Percentiles rank a stretch among this genome's conserved stretches.
phyloP scores from a whole-genome alignment of 1,140 invertebrate species.

The Cyphomyrmex costatus region DNA sequence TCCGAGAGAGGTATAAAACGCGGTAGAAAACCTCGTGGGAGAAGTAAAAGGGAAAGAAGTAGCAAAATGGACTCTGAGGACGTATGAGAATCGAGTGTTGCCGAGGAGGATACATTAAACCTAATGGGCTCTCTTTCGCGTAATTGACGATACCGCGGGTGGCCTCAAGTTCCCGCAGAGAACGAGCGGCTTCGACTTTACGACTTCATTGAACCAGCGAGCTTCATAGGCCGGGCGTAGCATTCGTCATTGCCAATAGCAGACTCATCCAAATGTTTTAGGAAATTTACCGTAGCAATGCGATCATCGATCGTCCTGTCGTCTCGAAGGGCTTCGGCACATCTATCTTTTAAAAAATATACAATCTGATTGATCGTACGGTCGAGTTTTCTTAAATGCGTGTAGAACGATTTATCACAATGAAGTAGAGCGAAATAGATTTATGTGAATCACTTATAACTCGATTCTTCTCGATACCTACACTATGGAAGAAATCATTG shows the following conservation, averaged over 20 bases:
- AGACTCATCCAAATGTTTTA: slow-evolving; percentile 51
- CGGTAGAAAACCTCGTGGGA: not conserved
- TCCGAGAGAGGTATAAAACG: not conserved
- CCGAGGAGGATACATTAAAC: slow-evolving; percentile 81
- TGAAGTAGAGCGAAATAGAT: slow-evolving; percentile 11
- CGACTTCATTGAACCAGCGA: slow-evolving; percentile 67
- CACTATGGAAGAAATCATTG: not conserved
- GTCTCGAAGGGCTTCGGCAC: not conserved
- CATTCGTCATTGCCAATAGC: slow-evolving; percentile 56
- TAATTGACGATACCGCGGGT: slow-evolving; percentile 85
- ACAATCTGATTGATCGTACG: not conserved
- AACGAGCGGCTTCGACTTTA: slow-evolving; percentile 67
- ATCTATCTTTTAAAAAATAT: slow-evolving; percentile 29
- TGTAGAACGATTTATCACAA: slow-evolving; percentile 23
- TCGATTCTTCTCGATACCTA: slow-evolving; percentile 8
- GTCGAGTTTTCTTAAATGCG: slow-evolving; percentile 6
- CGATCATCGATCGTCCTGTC: slow-evolving; percentile 50
- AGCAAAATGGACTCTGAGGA: slow-evolving; percentile 52
- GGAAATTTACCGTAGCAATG: slow-evolving; percentile 44
- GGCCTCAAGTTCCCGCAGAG: slow-evolving; percentile 75
- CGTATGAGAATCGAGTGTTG: slow-evolving; percentile 77
- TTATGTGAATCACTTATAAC: not conserved
- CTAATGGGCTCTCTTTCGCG: slow-evolving; percentile 82
- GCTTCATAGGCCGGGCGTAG: not conserved
- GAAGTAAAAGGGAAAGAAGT: not conserved